Evolutionary conservation across 2,797 vertebrate genomes (phyloP).

Genomic region (Ammospiza maritima): DNA sequence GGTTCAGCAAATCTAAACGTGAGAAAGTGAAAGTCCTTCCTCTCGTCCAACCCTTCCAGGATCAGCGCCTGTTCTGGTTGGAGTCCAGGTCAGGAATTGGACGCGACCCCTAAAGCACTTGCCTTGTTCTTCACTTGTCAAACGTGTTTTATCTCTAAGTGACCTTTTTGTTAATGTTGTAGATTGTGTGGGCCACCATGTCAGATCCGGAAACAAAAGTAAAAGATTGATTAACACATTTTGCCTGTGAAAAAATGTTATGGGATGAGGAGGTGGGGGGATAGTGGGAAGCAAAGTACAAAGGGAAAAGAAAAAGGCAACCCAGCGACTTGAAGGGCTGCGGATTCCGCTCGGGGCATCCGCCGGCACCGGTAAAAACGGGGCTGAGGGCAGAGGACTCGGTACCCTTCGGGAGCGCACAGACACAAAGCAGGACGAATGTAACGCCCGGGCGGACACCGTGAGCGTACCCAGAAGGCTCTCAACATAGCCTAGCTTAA

Average conservation of each 20-base stretch:
- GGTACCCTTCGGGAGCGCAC: not conserved
- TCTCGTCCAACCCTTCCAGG: slow-evolving; percentile 16
- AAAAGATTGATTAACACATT: slow-evolving; percentile 74
- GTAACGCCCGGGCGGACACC: not conserved
- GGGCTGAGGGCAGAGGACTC: not conserved
- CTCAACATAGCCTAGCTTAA: not conserved
- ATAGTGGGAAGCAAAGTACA: slow-evolving; percentile 18
- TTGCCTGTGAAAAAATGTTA: slow-evolving; percentile 61
- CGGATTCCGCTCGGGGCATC: not conserved
- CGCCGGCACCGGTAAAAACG: not conserved
- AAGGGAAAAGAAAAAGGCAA: slow-evolving; percentile 38
- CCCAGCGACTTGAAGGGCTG: not conserved
- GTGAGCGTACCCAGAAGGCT: not conserved
- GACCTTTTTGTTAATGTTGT: slow-evolving; percentile 77
- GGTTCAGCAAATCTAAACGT: slow-evolving; percentile 14
- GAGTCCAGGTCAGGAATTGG: slow-evolving; percentile 74
- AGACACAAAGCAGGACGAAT: not conserved
- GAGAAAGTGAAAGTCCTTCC: slow-evolving; percentile 58
- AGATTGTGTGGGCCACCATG: slow-evolving; percentile 74
- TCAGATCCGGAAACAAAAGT: slow-evolving; percentile 75
- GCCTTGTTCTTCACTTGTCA: slow-evolving; percentile 75
- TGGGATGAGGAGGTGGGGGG: slow-evolving; percentile 15
- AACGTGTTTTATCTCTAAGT: slow-evolving; percentile 76
- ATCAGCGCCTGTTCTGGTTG: slow-evolving; percentile 58
- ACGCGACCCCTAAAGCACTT: slow-evolving; percentile 71